These are phyloP conservation scores for Matsumyia berberina DNA, from an alignment of 2,888 invertebrate genomes.

Conservation along the genomic window DNA sequence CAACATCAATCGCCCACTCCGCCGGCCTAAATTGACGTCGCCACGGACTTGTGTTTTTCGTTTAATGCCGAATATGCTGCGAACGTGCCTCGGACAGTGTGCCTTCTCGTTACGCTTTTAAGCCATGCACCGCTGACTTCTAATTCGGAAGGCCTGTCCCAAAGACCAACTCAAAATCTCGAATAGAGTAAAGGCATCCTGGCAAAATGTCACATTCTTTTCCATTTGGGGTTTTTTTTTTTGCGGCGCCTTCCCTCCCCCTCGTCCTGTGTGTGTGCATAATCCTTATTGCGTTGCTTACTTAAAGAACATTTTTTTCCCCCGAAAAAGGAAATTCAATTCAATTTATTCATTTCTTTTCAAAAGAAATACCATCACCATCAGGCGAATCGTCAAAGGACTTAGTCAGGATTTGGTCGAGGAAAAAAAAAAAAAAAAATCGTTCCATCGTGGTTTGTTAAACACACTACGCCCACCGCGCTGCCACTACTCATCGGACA, in stretches of 20 bases:
- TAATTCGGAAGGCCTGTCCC: constrained; percentile 23
- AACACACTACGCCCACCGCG: not conserved
- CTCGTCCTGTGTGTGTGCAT: not conserved
- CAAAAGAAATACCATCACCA: constrained; percentile 33
- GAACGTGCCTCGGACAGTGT: constrained; percentile 23
- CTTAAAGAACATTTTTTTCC: constrained; percentile 15
- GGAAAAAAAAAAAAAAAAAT: not conserved
- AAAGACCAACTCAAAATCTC: constrained; percentile 22
- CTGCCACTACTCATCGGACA: constrained; percentile 13
- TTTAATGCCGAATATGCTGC: constrained; percentile 2
- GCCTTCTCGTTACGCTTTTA: constrained; percentile 35
- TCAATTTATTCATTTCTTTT: constrained; percentile 32
- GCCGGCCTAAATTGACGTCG: not conserved
- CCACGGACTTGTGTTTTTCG: not conserved
- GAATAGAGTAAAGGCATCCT: constrained; percentile 20
- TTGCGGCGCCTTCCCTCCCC: not conserved
- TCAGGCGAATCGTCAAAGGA: constrained; percentile 46
- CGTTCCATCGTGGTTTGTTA: constrained; percentile 48
- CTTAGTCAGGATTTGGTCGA: constrained; percentile 31
- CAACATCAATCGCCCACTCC: not conserved
- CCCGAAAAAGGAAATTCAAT: constrained; percentile 24
- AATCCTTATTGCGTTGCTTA: constrained; percentile 44
- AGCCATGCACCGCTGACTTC: constrained; percentile 45
- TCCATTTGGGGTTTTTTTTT: constrained; percentile 2
- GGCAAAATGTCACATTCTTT: constrained; percentile 23